These are phyloP conservation scores for Amphibalanus amphitrite DNA, from an alignment of 1,140 invertebrate genomes.

Conservation along the genomic window DNA sequence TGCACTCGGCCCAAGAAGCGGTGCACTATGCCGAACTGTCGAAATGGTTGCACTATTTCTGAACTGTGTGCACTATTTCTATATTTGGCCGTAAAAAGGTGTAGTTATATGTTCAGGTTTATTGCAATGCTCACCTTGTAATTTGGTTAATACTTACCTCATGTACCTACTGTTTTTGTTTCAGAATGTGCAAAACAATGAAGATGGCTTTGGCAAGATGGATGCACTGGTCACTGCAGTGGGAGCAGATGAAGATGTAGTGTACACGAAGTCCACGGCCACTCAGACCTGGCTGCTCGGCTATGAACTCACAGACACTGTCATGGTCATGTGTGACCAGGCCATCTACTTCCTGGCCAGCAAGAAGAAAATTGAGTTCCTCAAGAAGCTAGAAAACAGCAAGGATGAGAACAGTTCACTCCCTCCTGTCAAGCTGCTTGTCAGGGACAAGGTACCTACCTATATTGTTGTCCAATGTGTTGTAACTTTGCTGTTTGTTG, in stretches of 20 bases:
- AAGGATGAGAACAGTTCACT: slow-evolving; percentile 62
- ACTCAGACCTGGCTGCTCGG: slow-evolving; percentile 94
- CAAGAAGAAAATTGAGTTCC: slow-evolving; percentile 96
- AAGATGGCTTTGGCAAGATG: slow-evolving; percentile 63
- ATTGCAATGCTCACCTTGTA: slow-evolving; percentile 3
- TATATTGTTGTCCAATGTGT: too few species aligned
- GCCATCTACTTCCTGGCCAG: slow-evolving; percentile 79
- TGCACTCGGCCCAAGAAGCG: too few species aligned
- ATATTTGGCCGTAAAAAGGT: too few species aligned
- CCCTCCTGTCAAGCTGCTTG: slow-evolving; percentile 68
- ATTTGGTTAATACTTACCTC: background rate
- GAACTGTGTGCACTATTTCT: too few species aligned
- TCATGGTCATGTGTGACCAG: slow-evolving; percentile 74
- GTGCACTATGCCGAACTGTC: too few species aligned
- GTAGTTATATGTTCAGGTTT: slow-evolving; percentile 4
- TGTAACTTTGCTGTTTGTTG: background rate
- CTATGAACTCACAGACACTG: slow-evolving; percentile 88
- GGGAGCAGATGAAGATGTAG: slow-evolving; percentile 79
- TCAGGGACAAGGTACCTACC: slow-evolving; percentile 66
- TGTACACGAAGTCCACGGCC: slow-evolving; percentile 89
- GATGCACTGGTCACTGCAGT: slow-evolving; percentile 81
- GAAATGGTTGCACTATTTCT: too few species aligned
- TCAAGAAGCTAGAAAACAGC: slow-evolving; percentile 72
- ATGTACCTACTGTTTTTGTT: slow-evolving; percentile 13
- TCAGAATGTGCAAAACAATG: slow-evolving; percentile 49